A percentile compares a stretch with the other conserved stretches of the same genome.
phyloP scores from a whole-genome alignment of 2,113 vertebrate species.

The Stegastes partitus region DNA sequence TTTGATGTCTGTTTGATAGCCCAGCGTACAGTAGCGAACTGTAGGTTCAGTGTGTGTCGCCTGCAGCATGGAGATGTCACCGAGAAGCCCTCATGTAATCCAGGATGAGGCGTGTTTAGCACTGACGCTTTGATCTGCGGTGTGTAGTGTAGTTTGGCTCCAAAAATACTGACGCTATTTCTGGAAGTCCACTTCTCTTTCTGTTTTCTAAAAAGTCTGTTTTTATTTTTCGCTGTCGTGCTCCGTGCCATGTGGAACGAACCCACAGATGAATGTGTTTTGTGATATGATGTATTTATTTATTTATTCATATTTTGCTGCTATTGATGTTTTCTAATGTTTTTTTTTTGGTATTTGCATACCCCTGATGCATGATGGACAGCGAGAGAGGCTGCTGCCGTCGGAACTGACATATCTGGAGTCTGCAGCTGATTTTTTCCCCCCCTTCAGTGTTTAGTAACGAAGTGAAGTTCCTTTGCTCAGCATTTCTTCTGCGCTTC shows the following conservation, averaged over 20 bases:
- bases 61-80: slow-evolving; percentile 36
- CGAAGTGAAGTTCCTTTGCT: slow-evolving; percentile 48
- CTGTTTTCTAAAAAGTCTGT: slow-evolving; percentile 54
- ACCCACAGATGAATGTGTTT: slow-evolving; percentile 68
- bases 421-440: slow-evolving; percentile 33
- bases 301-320: slow-evolving; percentile 72
- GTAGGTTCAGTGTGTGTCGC: slow-evolving; percentile 51
- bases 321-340: slow-evolving; percentile 64
- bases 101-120: slow-evolving; percentile 19
- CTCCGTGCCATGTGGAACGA: slow-evolving; percentile 62
- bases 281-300: slow-evolving; percentile 68
- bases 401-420: slow-evolving; percentile 67
- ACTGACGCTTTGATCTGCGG: slow-evolving; percentile 42
- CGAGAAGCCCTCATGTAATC: slow-evolving; percentile 1
- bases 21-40: slow-evolving; percentile 45
- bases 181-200: slow-evolving; percentile 38
- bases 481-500: slow-evolving; percentile 33
- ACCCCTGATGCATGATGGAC: slow-evolving; percentile 70
- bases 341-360: slow-evolving; percentile 56
- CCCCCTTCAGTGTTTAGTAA: slow-evolving; percentile 21
- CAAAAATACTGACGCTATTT: slow-evolving; percentile 66
- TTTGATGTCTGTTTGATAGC: slow-evolving; percentile 55
- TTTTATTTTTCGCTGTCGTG: slow-evolving; percentile 68
- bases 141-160: slow-evolving; percentile 56
- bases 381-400: slow-evolving; percentile 8